Conservation (phyloP, 1,140 invertebrate genomes). For the Manduca sexta region DNA sequence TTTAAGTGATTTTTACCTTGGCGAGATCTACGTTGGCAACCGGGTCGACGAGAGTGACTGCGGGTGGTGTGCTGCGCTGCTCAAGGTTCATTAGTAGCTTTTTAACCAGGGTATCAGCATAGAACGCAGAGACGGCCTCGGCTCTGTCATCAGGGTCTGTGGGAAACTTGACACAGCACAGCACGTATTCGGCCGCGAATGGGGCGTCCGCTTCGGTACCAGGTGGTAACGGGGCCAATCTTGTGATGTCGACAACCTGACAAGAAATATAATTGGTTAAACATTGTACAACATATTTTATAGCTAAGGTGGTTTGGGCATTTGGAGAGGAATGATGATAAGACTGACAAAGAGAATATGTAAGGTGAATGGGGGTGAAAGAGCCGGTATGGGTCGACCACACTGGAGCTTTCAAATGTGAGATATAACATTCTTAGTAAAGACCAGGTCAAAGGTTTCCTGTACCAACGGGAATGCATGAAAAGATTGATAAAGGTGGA, state of each 20-base stretch:
- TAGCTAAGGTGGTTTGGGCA: too few relatives aligned
- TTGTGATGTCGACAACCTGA: conserved; percentile 65
- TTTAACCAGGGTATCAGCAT: conserved; percentile 76
- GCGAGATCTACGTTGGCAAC: conserved; percentile 87
- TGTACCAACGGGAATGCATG: background rate
- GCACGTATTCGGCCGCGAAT: conserved; percentile 88
- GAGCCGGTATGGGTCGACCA: too few relatives aligned
- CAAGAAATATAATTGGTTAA: background rate
- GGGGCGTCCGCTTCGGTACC: conserved; percentile 82
- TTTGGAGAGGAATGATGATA: too few relatives aligned
- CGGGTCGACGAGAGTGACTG: conserved; percentile 82
- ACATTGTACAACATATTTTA: too few relatives aligned
- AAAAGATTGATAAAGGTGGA: background rate
- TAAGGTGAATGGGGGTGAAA: too few relatives aligned
- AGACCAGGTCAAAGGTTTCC: too few relatives aligned
- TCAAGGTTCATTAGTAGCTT: conserved; percentile 85
- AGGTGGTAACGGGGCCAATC: conserved; percentile 86
- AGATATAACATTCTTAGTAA: too few relatives aligned
- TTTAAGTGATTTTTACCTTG: conserved; percentile 72
- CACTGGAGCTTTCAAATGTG: too few relatives aligned
- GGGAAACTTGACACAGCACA: conserved; percentile 89
- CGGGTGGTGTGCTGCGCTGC: conserved; percentile 76
- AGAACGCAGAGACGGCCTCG: conserved; percentile 82
- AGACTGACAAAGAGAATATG: too few relatives aligned
- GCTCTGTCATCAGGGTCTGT: conserved; percentile 88